phyloP scores from a whole-genome alignment of 2,113 vertebrate genomes.

The Peromyscus leucopus region DNA sequence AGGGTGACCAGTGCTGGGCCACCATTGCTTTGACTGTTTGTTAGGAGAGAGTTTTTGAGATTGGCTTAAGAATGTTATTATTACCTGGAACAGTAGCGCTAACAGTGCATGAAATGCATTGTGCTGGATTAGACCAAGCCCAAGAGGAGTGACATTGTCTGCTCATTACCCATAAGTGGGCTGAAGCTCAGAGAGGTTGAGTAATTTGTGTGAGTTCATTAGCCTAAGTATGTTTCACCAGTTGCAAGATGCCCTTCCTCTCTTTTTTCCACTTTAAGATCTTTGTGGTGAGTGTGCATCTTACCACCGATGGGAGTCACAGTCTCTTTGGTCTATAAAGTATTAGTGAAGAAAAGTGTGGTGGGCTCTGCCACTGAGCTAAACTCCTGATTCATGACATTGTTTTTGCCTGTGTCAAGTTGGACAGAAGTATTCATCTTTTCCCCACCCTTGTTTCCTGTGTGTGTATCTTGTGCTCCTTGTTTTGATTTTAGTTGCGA shows the following conservation, averaged over 20 bases:
- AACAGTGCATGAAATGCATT: not conserved
- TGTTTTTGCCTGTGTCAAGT: not conserved
- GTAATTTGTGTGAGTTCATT: not conserved
- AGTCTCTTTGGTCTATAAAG: not conserved
- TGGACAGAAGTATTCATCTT: not conserved
- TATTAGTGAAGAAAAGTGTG: not conserved
- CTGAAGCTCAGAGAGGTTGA: not conserved
- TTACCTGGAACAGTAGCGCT: not conserved
- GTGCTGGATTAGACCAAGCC: not conserved
- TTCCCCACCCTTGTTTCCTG: not conserved
- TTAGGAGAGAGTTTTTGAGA: not conserved
- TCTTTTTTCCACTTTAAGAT: not conserved
- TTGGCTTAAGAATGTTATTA: not conserved
- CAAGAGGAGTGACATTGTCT: too few relatives aligned
- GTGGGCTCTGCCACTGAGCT: not conserved
- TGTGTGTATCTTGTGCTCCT: fast-evolving
- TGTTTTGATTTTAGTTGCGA: not conserved
- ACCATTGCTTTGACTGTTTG: not conserved
- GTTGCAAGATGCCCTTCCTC: not conserved
- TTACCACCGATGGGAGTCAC: fast-evolving
- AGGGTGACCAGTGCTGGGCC: not conserved
- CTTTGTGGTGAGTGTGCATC: not conserved
- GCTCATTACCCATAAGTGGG: not conserved
- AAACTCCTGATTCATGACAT: not conserved
- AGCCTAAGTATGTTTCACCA: not conserved